phyloP scores from a whole-genome alignment of 2,113 vertebrate species.

The Phocoena phocoena region DNA sequence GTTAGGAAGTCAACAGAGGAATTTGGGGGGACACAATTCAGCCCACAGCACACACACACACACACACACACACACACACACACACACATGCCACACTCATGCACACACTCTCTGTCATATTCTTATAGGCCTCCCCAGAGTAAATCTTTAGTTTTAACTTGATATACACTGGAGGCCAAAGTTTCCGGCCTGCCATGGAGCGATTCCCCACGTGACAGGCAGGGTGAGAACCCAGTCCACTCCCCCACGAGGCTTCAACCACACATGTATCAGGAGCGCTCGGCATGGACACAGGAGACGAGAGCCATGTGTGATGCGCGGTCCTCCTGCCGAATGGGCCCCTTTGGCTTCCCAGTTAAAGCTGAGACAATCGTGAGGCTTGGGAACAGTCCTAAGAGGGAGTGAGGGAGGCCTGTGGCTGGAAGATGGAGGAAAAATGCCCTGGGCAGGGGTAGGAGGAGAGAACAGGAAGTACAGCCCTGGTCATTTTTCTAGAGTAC shows the following conservation, averaged over 20 bases:
- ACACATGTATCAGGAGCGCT: background rate
- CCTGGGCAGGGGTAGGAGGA: rapidly evolving
- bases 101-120: background rate
- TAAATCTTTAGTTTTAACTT: background rate
- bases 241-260: rapidly evolving
- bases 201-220: background rate
- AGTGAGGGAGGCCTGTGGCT: background rate
- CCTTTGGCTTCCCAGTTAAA: background rate
- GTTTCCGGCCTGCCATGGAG: background rate
- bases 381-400: background rate
- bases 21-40: background rate
- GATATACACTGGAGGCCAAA: background rate
- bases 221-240: too few relatives aligned
- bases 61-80: rapidly evolving
- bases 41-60: rapidly evolving
- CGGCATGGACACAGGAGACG: too few relatives aligned
- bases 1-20: background rate
- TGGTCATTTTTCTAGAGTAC: background rate
- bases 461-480: background rate
- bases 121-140: background rate
- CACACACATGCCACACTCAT: rapidly evolving
- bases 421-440: too few relatives aligned
- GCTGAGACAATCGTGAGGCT: background rate
- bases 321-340: background rate
- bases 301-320: rapidly evolving